Conservation (phyloP, 23 tunicate species). For the Trididemnum clinides region DNA sequence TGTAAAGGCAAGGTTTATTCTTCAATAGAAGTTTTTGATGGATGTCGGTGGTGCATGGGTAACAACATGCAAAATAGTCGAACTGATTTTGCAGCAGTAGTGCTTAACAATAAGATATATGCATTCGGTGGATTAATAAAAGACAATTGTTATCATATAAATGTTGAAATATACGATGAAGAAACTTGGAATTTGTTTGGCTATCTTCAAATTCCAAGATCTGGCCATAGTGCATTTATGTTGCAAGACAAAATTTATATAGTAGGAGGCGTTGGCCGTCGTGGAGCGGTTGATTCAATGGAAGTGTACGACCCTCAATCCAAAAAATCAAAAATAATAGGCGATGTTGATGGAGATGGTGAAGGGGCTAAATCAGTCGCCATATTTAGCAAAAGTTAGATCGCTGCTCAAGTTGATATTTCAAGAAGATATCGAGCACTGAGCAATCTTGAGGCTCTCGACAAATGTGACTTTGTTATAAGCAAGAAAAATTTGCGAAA, state of each 20-base stretch:
- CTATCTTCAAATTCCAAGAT: background rate
- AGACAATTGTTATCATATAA: background rate
- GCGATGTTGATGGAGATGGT: background rate
- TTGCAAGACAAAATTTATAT: background rate
- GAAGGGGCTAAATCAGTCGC: background rate
- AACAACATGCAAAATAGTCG: background rate
- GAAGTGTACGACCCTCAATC: background rate
- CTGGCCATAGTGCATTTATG: background rate
- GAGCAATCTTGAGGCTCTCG: too few relatives aligned
- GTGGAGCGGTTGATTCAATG: background rate
- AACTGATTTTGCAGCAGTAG: conserved; percentile 10
- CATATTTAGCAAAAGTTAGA: too few relatives aligned
- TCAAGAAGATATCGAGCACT: too few relatives aligned
- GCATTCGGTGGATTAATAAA: background rate
- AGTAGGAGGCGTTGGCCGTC: background rate
- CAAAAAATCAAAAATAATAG: background rate
- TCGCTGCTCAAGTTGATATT: too few relatives aligned
- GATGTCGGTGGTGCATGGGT: background rate
- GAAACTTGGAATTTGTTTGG: background rate
- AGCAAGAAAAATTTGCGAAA: too few relatives aligned
- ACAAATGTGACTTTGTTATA: too few relatives aligned
- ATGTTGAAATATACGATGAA: background rate
- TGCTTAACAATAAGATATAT: background rate
- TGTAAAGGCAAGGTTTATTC: background rate
- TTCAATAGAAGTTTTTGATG: background rate